Evolutionary conservation across 2,888 invertebrate genomes (phyloP).

Genomic region (Resseliella maxima): DNA sequence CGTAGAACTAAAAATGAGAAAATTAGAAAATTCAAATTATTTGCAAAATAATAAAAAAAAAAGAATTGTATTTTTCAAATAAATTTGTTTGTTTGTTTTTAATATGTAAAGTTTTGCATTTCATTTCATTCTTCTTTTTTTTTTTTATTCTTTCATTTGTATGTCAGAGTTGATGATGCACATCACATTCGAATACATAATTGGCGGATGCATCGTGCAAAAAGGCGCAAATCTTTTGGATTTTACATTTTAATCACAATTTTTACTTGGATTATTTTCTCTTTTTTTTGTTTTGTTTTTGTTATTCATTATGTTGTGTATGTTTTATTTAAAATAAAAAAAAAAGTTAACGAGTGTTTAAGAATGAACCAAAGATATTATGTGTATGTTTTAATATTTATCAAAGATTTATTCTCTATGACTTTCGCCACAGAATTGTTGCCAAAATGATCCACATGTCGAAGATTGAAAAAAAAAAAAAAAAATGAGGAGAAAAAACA

Average conservation of each 20-base stretch:
- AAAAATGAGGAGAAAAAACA: no score
- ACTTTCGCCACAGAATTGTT: no score
- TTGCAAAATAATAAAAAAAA: not conserved
- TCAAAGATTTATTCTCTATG: no score
- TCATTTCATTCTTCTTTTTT: not conserved
- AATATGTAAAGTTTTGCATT: no score
- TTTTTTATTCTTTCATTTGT: not conserved
- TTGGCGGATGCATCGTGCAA: not conserved
- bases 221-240: not conserved
- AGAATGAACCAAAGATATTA: no score
- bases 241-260: not conserved
- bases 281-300: not conserved
- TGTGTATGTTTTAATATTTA: no score
- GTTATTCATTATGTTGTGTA: not conserved
- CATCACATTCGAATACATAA: not conserved
- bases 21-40: not conserved
- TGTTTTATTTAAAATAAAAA: not conserved
- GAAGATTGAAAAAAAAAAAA: no score
- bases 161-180: not conserved
- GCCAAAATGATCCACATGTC: no score
- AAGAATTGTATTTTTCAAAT: no score
- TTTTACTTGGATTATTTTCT: not conserved
- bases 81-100: no score
- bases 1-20: constrained; percentile 75
- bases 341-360: not conserved